A percentile compares a stretch with the other conserved stretches of the same genome.
Conservation (phyloP, 2,888 invertebrate genomes). For the Philaethria dido region DNA sequence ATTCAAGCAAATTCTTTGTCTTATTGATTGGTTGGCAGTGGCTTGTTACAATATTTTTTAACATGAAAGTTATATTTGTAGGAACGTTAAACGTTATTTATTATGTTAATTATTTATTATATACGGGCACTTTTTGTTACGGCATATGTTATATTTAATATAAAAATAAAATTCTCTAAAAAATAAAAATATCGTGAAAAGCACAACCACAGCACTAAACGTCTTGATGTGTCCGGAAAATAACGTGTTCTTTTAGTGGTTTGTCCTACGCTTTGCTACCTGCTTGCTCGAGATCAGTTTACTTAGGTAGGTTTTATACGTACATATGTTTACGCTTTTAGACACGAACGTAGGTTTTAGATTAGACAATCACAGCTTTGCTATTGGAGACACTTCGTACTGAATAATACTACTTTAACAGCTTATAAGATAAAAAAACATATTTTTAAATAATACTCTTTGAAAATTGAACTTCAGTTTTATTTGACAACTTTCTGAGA, state of each 20-base stretch:
- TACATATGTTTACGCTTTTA: constrained; percentile 41
- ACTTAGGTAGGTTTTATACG: constrained; percentile 49
- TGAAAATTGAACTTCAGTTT: too few species aligned
- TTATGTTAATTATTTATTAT: too few species aligned
- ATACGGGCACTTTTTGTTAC: too few species aligned
- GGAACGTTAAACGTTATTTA: too few species aligned
- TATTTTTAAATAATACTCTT: not conserved
- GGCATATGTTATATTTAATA: too few species aligned
- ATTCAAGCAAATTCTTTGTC: too few species aligned
- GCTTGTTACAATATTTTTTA: too few species aligned
- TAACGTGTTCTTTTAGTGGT: constrained; percentile 79
- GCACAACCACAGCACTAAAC: constrained; percentile 52
- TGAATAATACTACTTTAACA: not conserved
- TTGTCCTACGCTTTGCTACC: constrained; percentile 70
- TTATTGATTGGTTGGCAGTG: too few species aligned
- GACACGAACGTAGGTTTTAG: constrained; percentile 25
- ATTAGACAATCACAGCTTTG: constrained; percentile 23
- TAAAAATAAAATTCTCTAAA: not conserved
- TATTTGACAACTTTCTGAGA: too few species aligned
- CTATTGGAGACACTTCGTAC: not conserved
- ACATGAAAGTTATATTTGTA: too few species aligned
- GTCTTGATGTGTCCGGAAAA: constrained; percentile 68
- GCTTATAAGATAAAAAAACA: not conserved
- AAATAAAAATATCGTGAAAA: constrained; percentile 47
- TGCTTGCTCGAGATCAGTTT: constrained; percentile 61